Base-by-base conservation (phyloP, 2,113 vertebrate genomes). In the Paralichthys olivaceus region DNA sequence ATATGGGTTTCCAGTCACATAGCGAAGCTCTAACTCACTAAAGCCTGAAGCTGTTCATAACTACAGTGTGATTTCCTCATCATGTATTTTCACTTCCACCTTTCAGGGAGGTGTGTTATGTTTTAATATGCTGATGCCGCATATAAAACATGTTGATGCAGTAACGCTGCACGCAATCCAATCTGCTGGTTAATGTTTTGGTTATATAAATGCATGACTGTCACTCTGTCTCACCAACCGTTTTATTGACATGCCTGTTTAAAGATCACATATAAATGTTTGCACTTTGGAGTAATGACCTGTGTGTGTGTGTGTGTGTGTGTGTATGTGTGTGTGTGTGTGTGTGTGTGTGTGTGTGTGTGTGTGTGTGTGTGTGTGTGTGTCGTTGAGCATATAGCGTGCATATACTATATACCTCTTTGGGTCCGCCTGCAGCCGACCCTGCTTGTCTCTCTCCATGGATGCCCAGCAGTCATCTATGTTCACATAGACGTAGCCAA, bases 391-490 rank as follows among this genome's bases (percentile, higher is more conserved):
- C 4, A 6, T 32, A 37, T 4, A 51, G 47, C 5, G 54, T 6
- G 20, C 13, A 7, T 1, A 14, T n/a, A 13, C 0, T 23, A 2
- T 2, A 11, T 23, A 62, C 94, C 97, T 95, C 77, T 95, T 87
- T 0, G 95, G 93, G 84, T 99, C 96, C 0, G 97, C 45, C 80
- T 96, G 87, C 70, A 99, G 94, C 22, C 69, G 90, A 13, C 97
- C 97, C 0, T 79, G 5, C 0, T 22, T 0, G 0, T 99, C 95
- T 5, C 97, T 93, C 20, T 94, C 23, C 90, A 80, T 96, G 3
- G 92, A 95, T 8, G 96, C 90, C 97, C 97, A 99, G 93, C 97
- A 99, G 88, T 99, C 97, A 0, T 99, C 97, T 0, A 99, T 97
- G 90, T 97, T 99, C 81, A 99, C 8, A 4, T 98, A 98, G 2